A percentile compares a stretch with the other conserved stretches of the same genome.
Evolutionary conservation across 2,797 vertebrate species (phyloP).

Genomic region (Darevskia mixta): DNA sequence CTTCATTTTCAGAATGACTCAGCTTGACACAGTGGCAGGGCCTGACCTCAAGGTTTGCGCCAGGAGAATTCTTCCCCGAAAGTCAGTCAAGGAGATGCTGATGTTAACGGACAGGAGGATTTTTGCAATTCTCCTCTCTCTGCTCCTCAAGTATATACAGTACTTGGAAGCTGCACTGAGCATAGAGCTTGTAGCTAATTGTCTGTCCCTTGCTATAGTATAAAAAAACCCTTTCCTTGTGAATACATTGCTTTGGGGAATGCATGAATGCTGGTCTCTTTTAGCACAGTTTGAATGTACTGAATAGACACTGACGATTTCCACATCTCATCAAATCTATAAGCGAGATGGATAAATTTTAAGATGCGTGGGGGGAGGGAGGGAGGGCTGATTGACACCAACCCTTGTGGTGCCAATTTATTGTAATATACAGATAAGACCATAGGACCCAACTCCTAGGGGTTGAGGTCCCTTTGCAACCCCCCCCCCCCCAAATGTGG

Average conservation of each 20-base stretch:
- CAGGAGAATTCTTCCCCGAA: slow-evolving; percentile 45
- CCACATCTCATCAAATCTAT: not conserved
- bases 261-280: not conserved
- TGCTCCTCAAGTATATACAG: slow-evolving; percentile 21
- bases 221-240: slow-evolving; percentile 29
- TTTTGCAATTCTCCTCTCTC: not conserved
- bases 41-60: slow-evolving; percentile 48
- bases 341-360: not conserved
- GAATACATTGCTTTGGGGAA: slow-evolving; percentile 32
- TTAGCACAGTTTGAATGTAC: slow-evolving; percentile 1
- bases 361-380: not conserved
- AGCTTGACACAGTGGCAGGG: slow-evolving; percentile 51
- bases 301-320: not conserved
- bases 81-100: slow-evolving; percentile 45
- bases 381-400: not conserved
- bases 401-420: not conserved
- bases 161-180: slow-evolving; percentile 17
- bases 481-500: too few species aligned
- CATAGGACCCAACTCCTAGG: too few species aligned
- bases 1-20: slow-evolving; percentile 60
- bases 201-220: slow-evolving; percentile 23
- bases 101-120: slow-evolving; percentile 25
- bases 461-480: too few species aligned
- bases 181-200: slow-evolving; percentile 44
- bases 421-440: too few species aligned